Evolutionary conservation across 2,888 invertebrate species (phyloP), one percentile per base, ranked within the genome.

Genomic region (Mechanitis mazaeus): DNA sequence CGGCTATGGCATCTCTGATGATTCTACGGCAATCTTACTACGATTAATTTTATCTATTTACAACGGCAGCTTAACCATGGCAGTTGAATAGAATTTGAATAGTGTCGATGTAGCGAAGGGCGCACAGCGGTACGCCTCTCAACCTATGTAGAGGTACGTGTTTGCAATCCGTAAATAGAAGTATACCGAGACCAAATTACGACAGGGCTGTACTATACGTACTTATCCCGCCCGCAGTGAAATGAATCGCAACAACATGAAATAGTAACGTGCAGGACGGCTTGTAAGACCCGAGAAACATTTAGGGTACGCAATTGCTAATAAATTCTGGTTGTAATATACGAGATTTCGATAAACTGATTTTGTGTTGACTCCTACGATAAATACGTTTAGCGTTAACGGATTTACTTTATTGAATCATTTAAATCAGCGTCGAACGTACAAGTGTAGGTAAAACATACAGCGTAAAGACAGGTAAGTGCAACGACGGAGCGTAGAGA

Each of bases 21-120:
- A 20, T 20, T 20, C 20, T 20, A 20, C 20, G 74, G 71, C 72
- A 73, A 76, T 74, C 75, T 75, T 71, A 66, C 75, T 67, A 72
- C 77, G 75, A 83, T 83, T 83, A 81, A 84, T 83, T 83, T 83
- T 83, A 83, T 83, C 83, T 81, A 84, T 85, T 82, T 81, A 83
- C 77, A 74, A 75, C 74, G 76, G 74, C 69, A 73, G 75, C 72
- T 78, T 75, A 78, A 72, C 76, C 70, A 67, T 71, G 66, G 68
- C 72, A 75, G 74, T 74, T 77, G 77, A 75, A 76, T 78, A 76
- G 76, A 84, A 83, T 83, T 81, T 83, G 81, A 84, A 83, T 81
- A 81, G 75, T 76, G 79, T 70, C 76, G 72, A 69, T 71, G 67
- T 70, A 71, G 70, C 66, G 69, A 72, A 71, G 70, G 72, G 68